phyloP scores from a whole-genome alignment of 1,140 invertebrate genomes.

The Caerostris darwini region DNA sequence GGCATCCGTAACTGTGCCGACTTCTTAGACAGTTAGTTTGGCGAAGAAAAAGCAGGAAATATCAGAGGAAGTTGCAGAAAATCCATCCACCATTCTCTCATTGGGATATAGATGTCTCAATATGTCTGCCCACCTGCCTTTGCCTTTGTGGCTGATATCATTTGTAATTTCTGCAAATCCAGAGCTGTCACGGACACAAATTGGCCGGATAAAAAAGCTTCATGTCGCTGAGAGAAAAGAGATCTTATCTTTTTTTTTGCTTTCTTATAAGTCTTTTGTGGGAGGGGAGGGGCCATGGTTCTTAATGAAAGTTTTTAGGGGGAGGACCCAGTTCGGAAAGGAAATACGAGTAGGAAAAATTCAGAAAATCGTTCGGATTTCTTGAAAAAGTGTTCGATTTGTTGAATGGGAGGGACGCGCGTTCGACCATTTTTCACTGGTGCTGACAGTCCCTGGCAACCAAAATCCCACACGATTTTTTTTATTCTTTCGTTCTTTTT shows the following conservation, averaged over 20 bases:
- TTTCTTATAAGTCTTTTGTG: not conserved
- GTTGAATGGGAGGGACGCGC: conserved; percentile 42
- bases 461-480: conserved; percentile 48
- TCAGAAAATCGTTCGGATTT: conserved; percentile 60
- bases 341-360: conserved; percentile 53
- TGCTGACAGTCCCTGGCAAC: conserved; percentile 59
- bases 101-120: conserved; percentile 19
- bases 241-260: not conserved
- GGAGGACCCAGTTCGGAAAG: conserved; percentile 17
- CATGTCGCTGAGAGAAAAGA: conserved; percentile 25
- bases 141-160: conserved; percentile 54
- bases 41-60: conserved; percentile 67
- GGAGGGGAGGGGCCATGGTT: not conserved
- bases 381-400: not conserved
- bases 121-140: not conserved
- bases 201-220: conserved; percentile 17
- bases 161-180: conserved; percentile 72
- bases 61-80: conserved; percentile 47
- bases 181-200: conserved; percentile 57
- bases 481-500: not conserved
- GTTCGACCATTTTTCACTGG: conserved; percentile 56
- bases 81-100: not conserved
- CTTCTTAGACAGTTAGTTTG: conserved; percentile 4
- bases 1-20: conserved; percentile 12
- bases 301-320: conserved; percentile 41